These are phyloP conservation scores for Iphiclides podalirius DNA, from an alignment of 2,888 invertebrate species.

Conservation along the genomic window DNA sequence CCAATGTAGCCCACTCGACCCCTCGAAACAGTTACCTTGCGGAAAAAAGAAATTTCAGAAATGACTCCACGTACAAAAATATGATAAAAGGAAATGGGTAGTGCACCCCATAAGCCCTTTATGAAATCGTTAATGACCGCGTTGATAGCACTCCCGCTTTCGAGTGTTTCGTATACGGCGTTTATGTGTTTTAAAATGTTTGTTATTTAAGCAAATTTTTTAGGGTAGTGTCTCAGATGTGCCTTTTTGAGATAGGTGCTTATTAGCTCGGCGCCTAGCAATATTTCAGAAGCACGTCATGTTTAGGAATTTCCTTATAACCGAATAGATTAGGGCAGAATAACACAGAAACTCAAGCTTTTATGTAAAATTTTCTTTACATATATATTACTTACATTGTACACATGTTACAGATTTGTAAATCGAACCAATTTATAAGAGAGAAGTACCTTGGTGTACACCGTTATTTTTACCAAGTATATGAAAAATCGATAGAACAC, in stretches of 20 bases:
- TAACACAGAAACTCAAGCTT: too few species aligned
- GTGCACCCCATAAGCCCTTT: conserved; percentile 67
- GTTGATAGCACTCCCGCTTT: conserved; percentile 56
- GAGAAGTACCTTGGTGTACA: too few species aligned
- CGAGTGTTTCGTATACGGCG: conserved; percentile 47
- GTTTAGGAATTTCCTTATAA: too few species aligned
- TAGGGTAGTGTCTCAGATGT: background rate
- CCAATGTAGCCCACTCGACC: background rate
- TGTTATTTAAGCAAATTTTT: conserved; percentile 14
- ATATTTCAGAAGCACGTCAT: too few species aligned
- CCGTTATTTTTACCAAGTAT: too few species aligned
- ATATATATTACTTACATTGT: too few species aligned
- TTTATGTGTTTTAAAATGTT: conserved; percentile 34
- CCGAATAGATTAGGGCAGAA: too few species aligned
- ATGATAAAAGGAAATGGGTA: conserved; percentile 61
- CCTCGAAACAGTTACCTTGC: conserved; percentile 37
- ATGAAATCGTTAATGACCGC: conserved; percentile 72
- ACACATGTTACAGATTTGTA: too few species aligned
- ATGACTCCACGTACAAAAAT: conserved; percentile 66
- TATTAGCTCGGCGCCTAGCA: background rate
- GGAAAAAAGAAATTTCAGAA: conserved; percentile 55
- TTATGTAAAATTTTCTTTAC: too few species aligned
- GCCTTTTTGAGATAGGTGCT: background rate
- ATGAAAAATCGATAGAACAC: too few species aligned
- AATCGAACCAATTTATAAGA: too few species aligned